These are phyloP conservation scores for Cephus pygmeus DNA, from an alignment of 2,888 invertebrate species.

Conservation along the genomic window DNA sequence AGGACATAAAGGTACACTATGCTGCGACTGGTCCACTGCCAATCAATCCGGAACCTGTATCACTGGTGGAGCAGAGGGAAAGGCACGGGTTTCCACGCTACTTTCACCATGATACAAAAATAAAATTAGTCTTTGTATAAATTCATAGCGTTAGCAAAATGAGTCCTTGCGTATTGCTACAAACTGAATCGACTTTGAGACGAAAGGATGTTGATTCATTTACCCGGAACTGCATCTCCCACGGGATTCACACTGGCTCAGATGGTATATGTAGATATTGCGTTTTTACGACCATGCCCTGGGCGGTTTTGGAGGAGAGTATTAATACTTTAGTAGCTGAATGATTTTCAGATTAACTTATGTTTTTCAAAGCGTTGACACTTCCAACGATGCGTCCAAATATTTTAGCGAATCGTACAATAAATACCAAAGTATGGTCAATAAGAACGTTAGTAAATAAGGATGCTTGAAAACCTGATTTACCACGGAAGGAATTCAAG, in stretches of 20 bases:
- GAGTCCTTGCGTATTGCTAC: too few species aligned
- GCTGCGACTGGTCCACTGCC: conserved; percentile 73
- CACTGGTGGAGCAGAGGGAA: conserved; percentile 72
- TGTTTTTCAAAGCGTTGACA: too few species aligned
- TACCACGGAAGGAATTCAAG: too few species aligned
- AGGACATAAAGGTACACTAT: conserved; percentile 69
- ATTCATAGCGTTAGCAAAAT: conserved; percentile 46
- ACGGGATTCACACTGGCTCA: too few species aligned
- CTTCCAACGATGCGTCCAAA: conserved; percentile 13
- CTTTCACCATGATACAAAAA: conserved; percentile 66
- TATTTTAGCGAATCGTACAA: conserved; percentile 11
- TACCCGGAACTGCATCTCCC: too few species aligned
- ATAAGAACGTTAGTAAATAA: neutral
- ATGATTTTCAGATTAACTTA: too few species aligned
- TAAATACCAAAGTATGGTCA: conserved; percentile 11
- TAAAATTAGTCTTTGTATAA: conserved; percentile 60
- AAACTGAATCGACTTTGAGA: too few species aligned
- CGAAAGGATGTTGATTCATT: too few species aligned
- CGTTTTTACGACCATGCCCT: too few species aligned
- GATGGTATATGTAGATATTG: too few species aligned
- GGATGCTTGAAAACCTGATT: neutral
- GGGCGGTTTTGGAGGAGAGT: too few species aligned
- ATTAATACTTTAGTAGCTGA: too few species aligned
- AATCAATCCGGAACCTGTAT: conserved; percentile 72
- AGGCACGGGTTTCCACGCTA: conserved; percentile 70